phyloP scores from a whole-genome alignment of 2,797 vertebrate species.

The Darevskia mixta region DNA sequence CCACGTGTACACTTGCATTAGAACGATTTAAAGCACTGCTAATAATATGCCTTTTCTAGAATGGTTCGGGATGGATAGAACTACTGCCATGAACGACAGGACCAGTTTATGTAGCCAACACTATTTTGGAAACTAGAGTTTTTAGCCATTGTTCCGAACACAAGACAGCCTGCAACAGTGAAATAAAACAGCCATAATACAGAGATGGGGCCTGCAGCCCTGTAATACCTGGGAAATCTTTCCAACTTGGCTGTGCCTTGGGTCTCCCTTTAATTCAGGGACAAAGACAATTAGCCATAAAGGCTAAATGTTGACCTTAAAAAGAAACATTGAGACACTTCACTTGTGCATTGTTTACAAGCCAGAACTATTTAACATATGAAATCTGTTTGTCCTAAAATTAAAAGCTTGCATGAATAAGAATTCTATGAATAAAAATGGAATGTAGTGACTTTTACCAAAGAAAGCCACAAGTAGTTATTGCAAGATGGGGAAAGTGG shows the following conservation, averaged over 20 bases:
- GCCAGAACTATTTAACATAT: neutral
- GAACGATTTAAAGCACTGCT: neutral
- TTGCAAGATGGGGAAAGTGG: neutral
- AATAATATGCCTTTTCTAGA: neutral
- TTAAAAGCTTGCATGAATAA: neutral
- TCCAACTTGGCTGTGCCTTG: neutral
- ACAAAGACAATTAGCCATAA: constrained; percentile 7
- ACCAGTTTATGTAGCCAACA: neutral
- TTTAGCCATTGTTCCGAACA: neutral
- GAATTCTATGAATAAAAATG: neutral
- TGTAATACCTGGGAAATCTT: neutral
- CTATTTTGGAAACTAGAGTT: neutral
- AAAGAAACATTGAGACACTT: constrained; percentile 4
- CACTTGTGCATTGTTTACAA: neutral
- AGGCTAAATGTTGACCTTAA: constrained; percentile 12
- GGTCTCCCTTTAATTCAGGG: constrained; percentile 4
- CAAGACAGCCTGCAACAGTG: neutral
- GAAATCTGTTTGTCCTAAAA: neutral
- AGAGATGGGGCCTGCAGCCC: neutral
- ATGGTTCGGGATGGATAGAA: neutral
- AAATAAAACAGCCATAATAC: neutral
- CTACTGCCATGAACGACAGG: neutral
- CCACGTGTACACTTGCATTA: neutral
- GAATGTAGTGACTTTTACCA: neutral
- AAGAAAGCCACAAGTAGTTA: neutral